These are phyloP conservation scores for Luperina testacea DNA, from an alignment of 2,888 invertebrate species.

Conservation along the genomic window DNA sequence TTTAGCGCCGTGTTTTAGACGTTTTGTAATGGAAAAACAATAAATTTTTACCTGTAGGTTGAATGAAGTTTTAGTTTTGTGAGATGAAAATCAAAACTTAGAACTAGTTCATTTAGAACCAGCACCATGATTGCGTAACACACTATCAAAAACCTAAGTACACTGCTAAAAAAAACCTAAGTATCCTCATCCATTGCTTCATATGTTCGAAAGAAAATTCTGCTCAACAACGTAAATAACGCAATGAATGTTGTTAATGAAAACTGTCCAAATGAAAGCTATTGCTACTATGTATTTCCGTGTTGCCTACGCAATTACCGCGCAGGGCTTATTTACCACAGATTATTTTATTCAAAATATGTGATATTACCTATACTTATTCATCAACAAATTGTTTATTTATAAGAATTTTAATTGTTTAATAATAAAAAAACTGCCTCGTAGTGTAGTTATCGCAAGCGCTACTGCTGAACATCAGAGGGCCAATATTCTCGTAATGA, in stretches of 20 bases:
- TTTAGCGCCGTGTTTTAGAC: constrained; percentile 68
- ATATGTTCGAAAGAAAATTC: neutral
- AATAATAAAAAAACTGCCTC: neutral
- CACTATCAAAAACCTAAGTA: no score
- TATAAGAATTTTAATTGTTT: neutral
- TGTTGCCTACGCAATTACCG: no score
- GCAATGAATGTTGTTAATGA: neutral
- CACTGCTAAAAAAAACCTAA: no score
- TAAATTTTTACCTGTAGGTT: constrained; percentile 2
- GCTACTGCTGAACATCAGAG: neutral
- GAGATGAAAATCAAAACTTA: neutral
- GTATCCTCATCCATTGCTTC: neutral
- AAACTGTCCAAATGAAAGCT: neutral
- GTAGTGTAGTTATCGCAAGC: neutral
- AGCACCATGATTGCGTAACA: neutral
- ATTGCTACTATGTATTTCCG: neutral
- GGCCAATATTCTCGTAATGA: no score
- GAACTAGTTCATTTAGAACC: neutral
- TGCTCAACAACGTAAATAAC: neutral
- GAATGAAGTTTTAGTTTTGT: neutral
- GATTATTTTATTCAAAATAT: neutral
- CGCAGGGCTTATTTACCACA: neutral
- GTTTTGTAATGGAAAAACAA: constrained; percentile 64
- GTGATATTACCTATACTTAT: neutral
- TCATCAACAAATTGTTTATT: neutral